Conservation (phyloP, 1,140 invertebrate species). For the Drosophila orena region DNA sequence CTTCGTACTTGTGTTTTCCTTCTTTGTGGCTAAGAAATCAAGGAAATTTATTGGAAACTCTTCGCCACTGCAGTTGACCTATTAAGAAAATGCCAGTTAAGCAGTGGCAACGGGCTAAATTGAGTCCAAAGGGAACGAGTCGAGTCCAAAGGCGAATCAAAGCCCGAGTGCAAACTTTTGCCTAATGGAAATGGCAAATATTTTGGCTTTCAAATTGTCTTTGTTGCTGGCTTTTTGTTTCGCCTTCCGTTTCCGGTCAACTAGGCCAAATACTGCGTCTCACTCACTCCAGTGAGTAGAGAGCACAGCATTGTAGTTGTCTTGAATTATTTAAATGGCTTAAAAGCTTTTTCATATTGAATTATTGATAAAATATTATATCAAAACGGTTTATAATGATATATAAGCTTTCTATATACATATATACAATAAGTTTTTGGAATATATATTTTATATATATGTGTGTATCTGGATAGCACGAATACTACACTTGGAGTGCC, state of each 20-base stretch:
- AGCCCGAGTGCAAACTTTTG: constrained; percentile 33
- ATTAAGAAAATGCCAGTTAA: constrained; percentile 56
- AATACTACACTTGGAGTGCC: background rate
- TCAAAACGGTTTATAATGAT: no score
- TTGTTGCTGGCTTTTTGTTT: constrained; percentile 36
- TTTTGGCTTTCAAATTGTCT: constrained; percentile 59
- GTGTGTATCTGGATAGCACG: background rate
- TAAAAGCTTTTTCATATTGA: background rate
- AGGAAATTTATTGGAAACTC: constrained; percentile 68
- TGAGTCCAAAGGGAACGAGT: background rate
- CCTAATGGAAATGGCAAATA: constrained; percentile 65
- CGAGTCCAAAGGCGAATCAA: constrained; percentile 5
- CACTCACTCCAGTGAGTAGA: background rate
- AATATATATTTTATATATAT: no score
- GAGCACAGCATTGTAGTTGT: background rate
- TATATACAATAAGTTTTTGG: no score
- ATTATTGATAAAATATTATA: no score
- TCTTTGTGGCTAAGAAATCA: constrained; percentile 47
- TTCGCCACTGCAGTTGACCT: constrained; percentile 60
- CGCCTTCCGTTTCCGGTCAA: constrained; percentile 67
- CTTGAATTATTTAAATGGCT: background rate
- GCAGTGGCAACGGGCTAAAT: background rate
- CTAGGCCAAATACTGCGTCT: background rate
- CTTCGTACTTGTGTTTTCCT: constrained; percentile 10
- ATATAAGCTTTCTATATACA: no score